These are phyloP conservation scores for Notospermus geniculatus DNA, from an alignment of 1,140 invertebrate genomes.

Conservation along the genomic window DNA sequence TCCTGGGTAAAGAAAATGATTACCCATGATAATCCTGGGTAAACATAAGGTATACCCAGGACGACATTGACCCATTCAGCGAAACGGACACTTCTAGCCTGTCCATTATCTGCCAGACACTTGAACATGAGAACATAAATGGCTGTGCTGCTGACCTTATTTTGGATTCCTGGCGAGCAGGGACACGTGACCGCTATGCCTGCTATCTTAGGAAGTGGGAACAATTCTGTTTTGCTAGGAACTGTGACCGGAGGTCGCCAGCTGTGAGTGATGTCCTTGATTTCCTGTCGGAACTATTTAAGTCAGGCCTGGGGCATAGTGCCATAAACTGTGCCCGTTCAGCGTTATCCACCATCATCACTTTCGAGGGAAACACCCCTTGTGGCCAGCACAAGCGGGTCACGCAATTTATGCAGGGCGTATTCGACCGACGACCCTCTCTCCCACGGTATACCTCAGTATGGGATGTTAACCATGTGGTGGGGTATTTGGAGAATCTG, in stretches of 20 bases:
- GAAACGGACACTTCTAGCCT: not conserved
- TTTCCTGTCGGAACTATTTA: too few species aligned
- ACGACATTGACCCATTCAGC: too few species aligned
- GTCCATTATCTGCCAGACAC: not conserved
- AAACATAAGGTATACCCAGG: too few species aligned
- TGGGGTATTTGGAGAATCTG: not conserved
- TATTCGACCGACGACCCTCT: not conserved
- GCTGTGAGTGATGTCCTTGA: too few species aligned
- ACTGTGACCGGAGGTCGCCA: too few species aligned
- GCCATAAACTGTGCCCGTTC: too few species aligned
- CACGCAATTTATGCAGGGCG: not conserved
- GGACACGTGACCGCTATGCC: not conserved
- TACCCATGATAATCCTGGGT: too few species aligned
- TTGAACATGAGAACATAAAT: not conserved
- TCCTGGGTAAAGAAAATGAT: too few species aligned
- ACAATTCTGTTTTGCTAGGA: not conserved
- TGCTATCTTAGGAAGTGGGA: not conserved
- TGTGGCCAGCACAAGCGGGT: not conserved
- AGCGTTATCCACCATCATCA: not conserved
- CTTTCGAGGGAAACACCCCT: not conserved
- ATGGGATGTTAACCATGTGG: not conserved
- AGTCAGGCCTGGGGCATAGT: not conserved
- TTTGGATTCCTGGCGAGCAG: not conserved
- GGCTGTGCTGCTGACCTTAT: not conserved
- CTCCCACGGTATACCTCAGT: not conserved